Evolutionary conservation across 2,113 vertebrate genomes (phyloP), one percentile per base, ranked within the genome.

Genomic region (Coturnix japonica): DNA sequence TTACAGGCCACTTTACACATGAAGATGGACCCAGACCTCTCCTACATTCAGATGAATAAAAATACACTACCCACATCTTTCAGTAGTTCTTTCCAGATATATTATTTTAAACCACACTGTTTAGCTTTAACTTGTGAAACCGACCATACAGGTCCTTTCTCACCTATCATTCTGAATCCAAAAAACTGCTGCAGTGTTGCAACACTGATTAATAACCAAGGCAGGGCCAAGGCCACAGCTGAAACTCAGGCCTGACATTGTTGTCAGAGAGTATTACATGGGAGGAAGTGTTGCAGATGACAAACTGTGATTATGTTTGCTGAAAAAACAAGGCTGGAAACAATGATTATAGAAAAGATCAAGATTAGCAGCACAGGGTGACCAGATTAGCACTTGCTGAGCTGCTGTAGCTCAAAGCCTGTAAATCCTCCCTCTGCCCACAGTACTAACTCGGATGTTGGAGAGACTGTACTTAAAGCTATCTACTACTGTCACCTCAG

Each of bases 381-480:
- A 53, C 26, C 20, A 37, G 63, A 75, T 93, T 59, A 75, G n/a
- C 49, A 47, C 35, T 53, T 69, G n/a, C 23, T 65, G 37, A 69
- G 13, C 44, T 89, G 44, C 63, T 91, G 35, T 57, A 57, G 7
- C 5, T 79, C 11, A 39, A 53, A 85, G 16, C 53, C 81, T 33
- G 44, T 72, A 44, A 70, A 49, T 66, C 13, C 49, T 2, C 4
- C 7, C 7, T 39, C 54, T 61, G 47, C 4, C 7, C 33, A 66
- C 11, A 41, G 8, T 4, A 72, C 26, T 79, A 81, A 61, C 18
- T 51, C 2, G 0, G 6, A 2, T 14, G 9, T 54, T 1, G 0
- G 71, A 77, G 21, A 25, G 10, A 46, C 41, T 46, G 70, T 41
- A 49, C 22, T 63, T 78, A 63, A 73, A 91, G 41, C 31, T 81